phyloP scores from a whole-genome alignment of 1,140 invertebrate species.

The Camponotus vicinus region DNA sequence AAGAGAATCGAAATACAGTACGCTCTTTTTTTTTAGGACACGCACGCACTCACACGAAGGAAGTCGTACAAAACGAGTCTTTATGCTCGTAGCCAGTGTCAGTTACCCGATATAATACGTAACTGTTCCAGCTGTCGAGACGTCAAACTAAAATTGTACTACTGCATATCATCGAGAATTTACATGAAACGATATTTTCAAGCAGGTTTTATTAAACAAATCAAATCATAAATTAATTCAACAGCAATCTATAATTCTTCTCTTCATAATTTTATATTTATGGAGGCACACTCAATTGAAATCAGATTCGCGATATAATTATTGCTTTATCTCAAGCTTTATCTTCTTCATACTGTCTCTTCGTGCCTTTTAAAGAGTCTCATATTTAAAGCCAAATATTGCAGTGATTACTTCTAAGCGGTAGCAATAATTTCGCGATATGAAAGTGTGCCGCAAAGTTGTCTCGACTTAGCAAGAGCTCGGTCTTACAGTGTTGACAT shows the following conservation, averaged over 20 bases:
- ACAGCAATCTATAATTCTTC: background rate
- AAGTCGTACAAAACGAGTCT: constrained; percentile 60
- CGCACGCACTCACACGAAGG: constrained; percentile 49
- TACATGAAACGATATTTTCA: constrained; percentile 3
- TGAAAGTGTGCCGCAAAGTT: constrained; percentile 35
- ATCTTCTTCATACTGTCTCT: background rate
- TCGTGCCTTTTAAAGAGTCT: constrained; percentile 13
- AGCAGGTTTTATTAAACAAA: background rate
- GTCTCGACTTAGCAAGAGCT: background rate
- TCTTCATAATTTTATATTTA: constrained; percentile 12
- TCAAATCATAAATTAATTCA: background rate
- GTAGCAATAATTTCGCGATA: constrained; percentile 28
- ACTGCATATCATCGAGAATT: constrained; percentile 17
- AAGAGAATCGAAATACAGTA: constrained; percentile 57
- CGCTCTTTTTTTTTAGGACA: constrained; percentile 53
- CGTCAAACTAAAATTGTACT: constrained; percentile 25
- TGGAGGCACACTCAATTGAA: background rate
- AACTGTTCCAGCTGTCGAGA: constrained; percentile 19
- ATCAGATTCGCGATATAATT: constrained; percentile 11
- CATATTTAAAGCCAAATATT: background rate
- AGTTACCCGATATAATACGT: constrained; percentile 10
- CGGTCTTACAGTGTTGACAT: background rate
- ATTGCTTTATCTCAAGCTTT: too few relatives aligned
- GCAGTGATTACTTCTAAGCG: constrained; percentile 38
- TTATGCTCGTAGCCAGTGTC: constrained; percentile 47